Evolutionary conservation across 1,140 invertebrate species (phyloP), one percentile per base, ranked within the genome.

Genomic region (Ruditapes philippinarum): DNA sequence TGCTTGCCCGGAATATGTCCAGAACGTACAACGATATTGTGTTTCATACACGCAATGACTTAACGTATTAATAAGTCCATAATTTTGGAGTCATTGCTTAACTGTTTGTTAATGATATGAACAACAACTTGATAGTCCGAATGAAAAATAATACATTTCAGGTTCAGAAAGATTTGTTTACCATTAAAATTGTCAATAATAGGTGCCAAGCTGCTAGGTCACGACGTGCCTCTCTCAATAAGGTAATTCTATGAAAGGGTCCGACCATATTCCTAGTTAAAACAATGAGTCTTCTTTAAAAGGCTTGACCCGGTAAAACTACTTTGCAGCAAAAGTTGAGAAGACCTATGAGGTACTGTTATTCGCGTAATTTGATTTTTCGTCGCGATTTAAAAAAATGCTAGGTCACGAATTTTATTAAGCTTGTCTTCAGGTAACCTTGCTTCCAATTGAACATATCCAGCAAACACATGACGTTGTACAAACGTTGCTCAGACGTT

Each of bases 61-160:
- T 88, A 70, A 3, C 89, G 70, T 9, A 81, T 22, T n/a, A 91
- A 49, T 42, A 91, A 51, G 25, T 42, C 28, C 90, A 91, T 91
- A 28, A 91, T n/a, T 17, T 17, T 25, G 0, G 51, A 1, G 33
- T 38, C 57, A 65, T 62, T 68, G 25, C 33, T 45, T 0, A 81
- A 40, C 33, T 83, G 73, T 73, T 73, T 84, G 45, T 91, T 91
- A 11, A 91, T 78, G 19, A 91, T 88, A 79, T 82, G 25, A 36
- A 84, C 85, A 4, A 91, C 79, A 33, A 79, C 85, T 25, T 19
- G 11, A 68, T 91, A 88, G 28, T 88, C 89, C 14, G 79, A 40
- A 40, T 49, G 31, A 4, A 89, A 45, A 17, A 88, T 25, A 1
- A 90, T 38, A 17, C 45, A 42, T 70, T 22, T 7, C 4, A 78